Conservation (phyloP, 2,113 vertebrate species). For the Pseudois nayaur region DNA sequence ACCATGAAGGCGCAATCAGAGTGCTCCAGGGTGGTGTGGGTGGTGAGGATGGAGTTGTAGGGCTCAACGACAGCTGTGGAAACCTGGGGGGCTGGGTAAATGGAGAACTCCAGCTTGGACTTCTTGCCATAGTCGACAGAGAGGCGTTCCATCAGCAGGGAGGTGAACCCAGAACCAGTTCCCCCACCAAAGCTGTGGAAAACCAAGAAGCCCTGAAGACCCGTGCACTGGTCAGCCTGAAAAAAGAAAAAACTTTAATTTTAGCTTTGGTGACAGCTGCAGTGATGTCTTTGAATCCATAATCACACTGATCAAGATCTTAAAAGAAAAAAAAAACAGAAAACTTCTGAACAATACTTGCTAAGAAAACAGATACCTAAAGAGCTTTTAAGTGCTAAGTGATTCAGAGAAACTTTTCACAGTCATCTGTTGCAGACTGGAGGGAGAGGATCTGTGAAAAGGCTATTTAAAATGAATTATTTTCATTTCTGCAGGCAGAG, state of each 20-base stretch:
- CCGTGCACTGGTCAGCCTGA: conserved; percentile 88
- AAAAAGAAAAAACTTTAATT: too few relatives aligned
- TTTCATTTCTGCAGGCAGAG: neutral
- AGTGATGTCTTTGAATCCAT: too few relatives aligned
- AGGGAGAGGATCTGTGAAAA: neutral
- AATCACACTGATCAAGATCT: too few relatives aligned
- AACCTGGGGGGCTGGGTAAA: conserved; percentile 86
- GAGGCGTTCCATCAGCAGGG: conserved; percentile 87
- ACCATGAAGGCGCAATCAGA: too few relatives aligned
- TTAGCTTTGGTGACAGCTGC: too few relatives aligned
- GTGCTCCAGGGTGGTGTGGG: conserved; percentile 66
- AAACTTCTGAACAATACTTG: too few relatives aligned
- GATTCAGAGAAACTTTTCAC: conserved; percentile 1
- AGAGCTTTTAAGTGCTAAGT: neutral
- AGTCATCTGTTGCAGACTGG: neutral
- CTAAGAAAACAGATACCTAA: too few relatives aligned
- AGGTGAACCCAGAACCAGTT: conserved; percentile 85
- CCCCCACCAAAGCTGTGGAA: conserved; percentile 89
- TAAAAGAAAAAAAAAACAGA: too few relatives aligned
- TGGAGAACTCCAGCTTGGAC: conserved; percentile 90
- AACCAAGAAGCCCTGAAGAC: conserved; percentile 86
- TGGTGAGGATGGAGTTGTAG: conserved; percentile 91
- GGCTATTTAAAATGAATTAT: neutral
- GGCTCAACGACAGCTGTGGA: conserved; percentile 89
- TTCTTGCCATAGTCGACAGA: conserved; percentile 80